phyloP scores from a whole-genome alignment of 1,140 invertebrate species.

The Drosophila watanabei region DNA sequence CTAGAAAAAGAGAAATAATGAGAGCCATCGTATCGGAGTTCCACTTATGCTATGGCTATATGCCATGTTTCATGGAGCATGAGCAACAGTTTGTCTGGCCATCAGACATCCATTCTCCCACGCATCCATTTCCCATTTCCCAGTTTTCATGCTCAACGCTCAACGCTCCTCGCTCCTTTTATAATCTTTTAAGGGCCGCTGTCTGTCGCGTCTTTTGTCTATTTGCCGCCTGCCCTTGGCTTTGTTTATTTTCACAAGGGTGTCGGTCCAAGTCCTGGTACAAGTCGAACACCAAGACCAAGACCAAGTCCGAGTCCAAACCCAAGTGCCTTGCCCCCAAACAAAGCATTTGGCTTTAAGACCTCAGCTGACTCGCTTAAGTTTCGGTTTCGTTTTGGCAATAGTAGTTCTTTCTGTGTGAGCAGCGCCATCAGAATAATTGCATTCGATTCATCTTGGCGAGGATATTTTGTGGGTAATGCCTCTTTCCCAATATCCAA shows the following conservation, averaged over 20 bases:
- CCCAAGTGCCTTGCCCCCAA: slow-evolving; percentile 45
- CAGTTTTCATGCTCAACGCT: background rate
- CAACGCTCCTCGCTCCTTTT: slow-evolving; percentile 46
- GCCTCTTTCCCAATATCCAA: background rate
- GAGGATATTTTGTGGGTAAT: background rate
- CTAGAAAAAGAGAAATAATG: slow-evolving; percentile 35
- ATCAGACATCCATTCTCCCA: slow-evolving; percentile 38
- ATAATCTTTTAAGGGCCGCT: slow-evolving; percentile 74
- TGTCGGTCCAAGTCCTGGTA: slow-evolving; percentile 12
- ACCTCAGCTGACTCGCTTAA: slow-evolving; percentile 8
- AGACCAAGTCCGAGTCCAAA: slow-evolving; percentile 8
- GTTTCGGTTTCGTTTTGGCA: slow-evolving; percentile 1
- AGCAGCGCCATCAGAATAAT: slow-evolving; percentile 33
- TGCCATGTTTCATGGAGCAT: slow-evolving; percentile 44
- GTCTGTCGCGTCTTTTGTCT: slow-evolving; percentile 71
- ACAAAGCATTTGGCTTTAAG: slow-evolving; percentile 65
- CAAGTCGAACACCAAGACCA: background rate
- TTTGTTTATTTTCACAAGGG: slow-evolving; percentile 53
- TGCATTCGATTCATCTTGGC: slow-evolving; percentile 27
- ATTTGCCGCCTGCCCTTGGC: slow-evolving; percentile 58
- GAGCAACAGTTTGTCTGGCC: slow-evolving; percentile 51
- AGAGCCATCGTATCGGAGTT: slow-evolving; percentile 44
- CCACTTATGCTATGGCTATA: slow-evolving; percentile 40
- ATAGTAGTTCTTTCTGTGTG: slow-evolving; percentile 29
- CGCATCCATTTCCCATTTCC: background rate